A percentile compares a stretch with the other conserved stretches of the same genome.
Evolutionary conservation across 2,888 invertebrate species (phyloP).

Genomic region (Ptilodon capucinus): DNA sequence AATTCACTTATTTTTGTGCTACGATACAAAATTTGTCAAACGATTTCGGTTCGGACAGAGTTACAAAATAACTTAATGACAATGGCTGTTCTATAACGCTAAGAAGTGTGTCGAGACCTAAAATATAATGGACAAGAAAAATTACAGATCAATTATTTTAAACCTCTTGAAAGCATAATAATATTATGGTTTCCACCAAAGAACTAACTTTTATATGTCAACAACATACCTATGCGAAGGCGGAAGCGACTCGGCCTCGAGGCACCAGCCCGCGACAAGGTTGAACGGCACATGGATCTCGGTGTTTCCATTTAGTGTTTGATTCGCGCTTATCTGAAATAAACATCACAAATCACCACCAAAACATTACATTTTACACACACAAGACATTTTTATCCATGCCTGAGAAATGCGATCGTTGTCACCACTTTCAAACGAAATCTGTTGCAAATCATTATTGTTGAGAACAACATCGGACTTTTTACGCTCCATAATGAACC

Average conservation of each 20-base stretch:
- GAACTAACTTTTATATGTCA: neutral
- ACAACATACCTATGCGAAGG: slow-evolving; percentile 82
- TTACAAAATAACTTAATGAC: no score
- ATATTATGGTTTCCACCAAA: no score
- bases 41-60: no score
- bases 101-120: no score
- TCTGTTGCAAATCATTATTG: slow-evolving; percentile 18
- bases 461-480: slow-evolving; percentile 10
- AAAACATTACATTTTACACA: neutral
- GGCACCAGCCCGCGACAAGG: slow-evolving; percentile 96
- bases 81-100: no score
- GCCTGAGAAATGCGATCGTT: slow-evolving; percentile 12
- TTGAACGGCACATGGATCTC: slow-evolving; percentile 87
- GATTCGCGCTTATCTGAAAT: slow-evolving; percentile 76
- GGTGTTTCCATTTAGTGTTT: slow-evolving; percentile 76
- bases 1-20: no score
- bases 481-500: slow-evolving; percentile 18
- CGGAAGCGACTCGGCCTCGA: slow-evolving; percentile 92
- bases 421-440: slow-evolving; percentile 16
- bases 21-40: no score
- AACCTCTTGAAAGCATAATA: no score
- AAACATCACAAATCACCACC: slow-evolving; percentile 13
- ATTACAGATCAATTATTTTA: no score
- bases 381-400: neutral
- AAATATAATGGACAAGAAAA: no score